Conservation (phyloP, 2,113 vertebrate genomes). For the Hoplias malabaricus region DNA sequence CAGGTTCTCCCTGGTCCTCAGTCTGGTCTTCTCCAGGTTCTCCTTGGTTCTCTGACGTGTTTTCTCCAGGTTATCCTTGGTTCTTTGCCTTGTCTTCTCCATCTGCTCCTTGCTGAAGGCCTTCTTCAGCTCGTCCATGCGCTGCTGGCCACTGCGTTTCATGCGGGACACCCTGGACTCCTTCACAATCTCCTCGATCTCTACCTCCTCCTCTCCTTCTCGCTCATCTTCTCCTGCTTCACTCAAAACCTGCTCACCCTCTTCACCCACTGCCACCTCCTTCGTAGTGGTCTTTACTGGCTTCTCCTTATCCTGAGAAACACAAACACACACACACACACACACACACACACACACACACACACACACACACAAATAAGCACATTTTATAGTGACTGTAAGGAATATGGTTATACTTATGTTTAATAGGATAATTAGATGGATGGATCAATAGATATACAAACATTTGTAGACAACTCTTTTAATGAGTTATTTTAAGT, state of each 20-base stretch:
- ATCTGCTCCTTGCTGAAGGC: slow-evolving; percentile 95
- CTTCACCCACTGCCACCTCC: slow-evolving; percentile 66
- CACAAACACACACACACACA: background rate
- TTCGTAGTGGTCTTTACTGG: slow-evolving; percentile 77
- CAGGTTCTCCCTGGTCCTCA: slow-evolving; percentile 90
- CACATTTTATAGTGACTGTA: too few relatives aligned
- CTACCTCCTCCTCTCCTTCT: slow-evolving; percentile 90
- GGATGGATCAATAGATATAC: too few relatives aligned
- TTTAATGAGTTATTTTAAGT: too few relatives aligned
- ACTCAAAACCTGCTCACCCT: slow-evolving; percentile 70
- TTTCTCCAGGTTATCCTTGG: slow-evolving; percentile 93
- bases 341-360: too few relatives aligned
- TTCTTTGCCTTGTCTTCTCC: slow-evolving; percentile 89
- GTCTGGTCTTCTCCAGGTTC: slow-evolving; percentile 91
- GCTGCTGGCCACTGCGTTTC: slow-evolving; percentile 87
- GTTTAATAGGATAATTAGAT: too few relatives aligned
- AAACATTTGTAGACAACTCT: too few relatives aligned
- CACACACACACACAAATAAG: too few relatives aligned
- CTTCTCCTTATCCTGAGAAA: slow-evolving; percentile 52
- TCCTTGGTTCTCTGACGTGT: slow-evolving; percentile 90
- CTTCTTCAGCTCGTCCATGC: slow-evolving; percentile 94
- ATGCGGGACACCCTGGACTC: slow-evolving; percentile 92
- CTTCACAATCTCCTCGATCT: slow-evolving; percentile 91
- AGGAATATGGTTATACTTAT: too few relatives aligned
- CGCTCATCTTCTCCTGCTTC: slow-evolving; percentile 61